Base-by-base conservation (phyloP, 2,113 vertebrate species). In the Alaudala cheleensis region DNA sequence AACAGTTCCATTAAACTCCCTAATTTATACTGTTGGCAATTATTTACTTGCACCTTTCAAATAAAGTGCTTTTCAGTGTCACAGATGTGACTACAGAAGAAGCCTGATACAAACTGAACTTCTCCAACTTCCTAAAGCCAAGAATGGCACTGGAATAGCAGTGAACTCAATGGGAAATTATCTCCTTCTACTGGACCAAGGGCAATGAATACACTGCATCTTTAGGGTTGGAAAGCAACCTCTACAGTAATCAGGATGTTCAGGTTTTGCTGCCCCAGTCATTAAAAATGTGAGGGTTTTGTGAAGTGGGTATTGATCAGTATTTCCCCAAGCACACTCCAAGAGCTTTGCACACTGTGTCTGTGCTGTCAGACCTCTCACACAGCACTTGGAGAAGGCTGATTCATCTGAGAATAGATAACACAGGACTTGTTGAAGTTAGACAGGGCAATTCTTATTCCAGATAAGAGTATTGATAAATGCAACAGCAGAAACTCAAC, bases 1-100 rank as follows among this genome's bases (percentile, higher is more conserved):
- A 56, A 66, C 10, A 45, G 56, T 56, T 86, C 56, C 1, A 0
- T 72, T 57, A 40, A 88, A 34, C 47, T 96, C 57, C 72, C 72
- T 93, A 39, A 81, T 67, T 84, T 40, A 81, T n/a, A 40, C 21
- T 86, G 21, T 3, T 78, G 67, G 33, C 34, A 80, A 82, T 25
- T 26, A 56, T 18, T 45, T 34, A 33, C 18, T 57, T 64, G 92
- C 94, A 95, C 76, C 76, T 96, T 93, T 60, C 56, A 73, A 88
- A 73, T 17, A 29, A 70, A 90, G 95, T 91, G 95, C 88, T 90
- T 74, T 73, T 70, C 64, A 78, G 28, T 0, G 39, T 70, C 92
- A 94, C 50, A 51, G 58, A 54, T 10, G 64, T 31, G 50, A 86
- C 50, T 67, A 25, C 49, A 79, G 70, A 92, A 80, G 9, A 86